A percentile compares a stretch with the other conserved stretches of the same genome.
Conservation (phyloP, 2,888 invertebrate species). For the Caradrina clavipalpis region DNA sequence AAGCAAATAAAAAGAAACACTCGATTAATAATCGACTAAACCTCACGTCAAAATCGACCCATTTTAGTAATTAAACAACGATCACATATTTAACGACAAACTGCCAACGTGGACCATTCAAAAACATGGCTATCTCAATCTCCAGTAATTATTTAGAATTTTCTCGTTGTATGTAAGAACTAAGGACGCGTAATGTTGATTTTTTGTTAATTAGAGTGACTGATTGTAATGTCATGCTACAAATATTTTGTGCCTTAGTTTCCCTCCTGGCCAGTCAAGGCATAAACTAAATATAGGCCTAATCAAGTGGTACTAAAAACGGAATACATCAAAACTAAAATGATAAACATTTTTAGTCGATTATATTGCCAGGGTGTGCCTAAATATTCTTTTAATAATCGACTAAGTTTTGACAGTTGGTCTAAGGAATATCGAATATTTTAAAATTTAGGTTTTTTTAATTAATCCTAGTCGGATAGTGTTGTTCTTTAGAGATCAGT, state of each 20-base stretch:
- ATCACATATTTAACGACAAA: background rate
- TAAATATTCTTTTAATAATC: slow-evolving; percentile 47
- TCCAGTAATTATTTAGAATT: slow-evolving; percentile 50
- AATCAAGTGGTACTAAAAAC: slow-evolving; percentile 48
- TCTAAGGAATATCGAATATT: slow-evolving; percentile 56
- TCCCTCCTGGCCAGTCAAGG: slow-evolving; percentile 34
- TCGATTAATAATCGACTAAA: background rate
- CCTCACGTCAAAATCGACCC: slow-evolving; percentile 9
- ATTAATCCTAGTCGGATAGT: slow-evolving; percentile 38
- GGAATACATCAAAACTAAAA: slow-evolving; percentile 22
- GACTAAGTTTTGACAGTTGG: slow-evolving; percentile 43
- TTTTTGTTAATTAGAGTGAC: slow-evolving; percentile 71
- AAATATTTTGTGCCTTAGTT: slow-evolving; percentile 69
- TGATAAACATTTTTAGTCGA: slow-evolving; percentile 46
- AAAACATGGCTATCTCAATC: slow-evolving; percentile 17
- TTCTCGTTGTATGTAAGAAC: slow-evolving; percentile 61
- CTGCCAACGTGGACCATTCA: slow-evolving; percentile 5
- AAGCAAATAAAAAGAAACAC: background rate
- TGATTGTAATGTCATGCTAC: slow-evolving; percentile 71
- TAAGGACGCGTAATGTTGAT: slow-evolving; percentile 68
- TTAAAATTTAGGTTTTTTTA: slow-evolving; percentile 33
- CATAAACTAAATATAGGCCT: slow-evolving; percentile 50
- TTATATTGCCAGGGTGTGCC: slow-evolving; percentile 58
- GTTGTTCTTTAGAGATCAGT: slow-evolving; percentile 39
- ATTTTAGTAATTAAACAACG: background rate